A percentile compares a stretch with the other conserved stretches of the same genome.
These are phyloP conservation scores for Heliconius hermathena DNA, from an alignment of 1,140 invertebrate genomes.

Conservation along the genomic window DNA sequence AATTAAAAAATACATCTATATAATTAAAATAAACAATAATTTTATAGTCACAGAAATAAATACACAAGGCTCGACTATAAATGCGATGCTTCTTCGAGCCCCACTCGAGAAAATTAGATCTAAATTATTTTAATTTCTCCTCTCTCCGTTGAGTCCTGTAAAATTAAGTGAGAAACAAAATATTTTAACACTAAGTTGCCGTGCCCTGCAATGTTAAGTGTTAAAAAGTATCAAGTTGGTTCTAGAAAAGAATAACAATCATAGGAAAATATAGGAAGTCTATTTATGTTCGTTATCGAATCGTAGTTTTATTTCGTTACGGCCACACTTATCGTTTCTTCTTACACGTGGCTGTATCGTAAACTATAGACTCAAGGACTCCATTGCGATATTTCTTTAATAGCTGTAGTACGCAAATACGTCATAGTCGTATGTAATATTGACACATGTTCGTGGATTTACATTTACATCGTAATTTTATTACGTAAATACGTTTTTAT, in stretches of 20 bases:
- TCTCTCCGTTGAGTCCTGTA: too few species aligned
- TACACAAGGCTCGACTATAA: too few species aligned
- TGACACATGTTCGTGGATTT: not conserved
- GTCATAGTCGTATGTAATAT: not conserved
- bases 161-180: not conserved
- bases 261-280: not conserved
- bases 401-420: not conserved
- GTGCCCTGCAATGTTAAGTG: too few species aligned
- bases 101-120: too few species aligned
- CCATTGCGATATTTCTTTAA: not conserved
- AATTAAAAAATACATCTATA: too few species aligned
- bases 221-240: too few species aligned
- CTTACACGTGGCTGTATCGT: not conserved
- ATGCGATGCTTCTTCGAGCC: too few species aligned
- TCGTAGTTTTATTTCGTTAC: conserved; percentile 12
- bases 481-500: not conserved
- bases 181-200: not conserved
- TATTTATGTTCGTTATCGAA: not conserved
- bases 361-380: not conserved
- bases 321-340: conserved; percentile 5
- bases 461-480: not conserved
- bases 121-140: too few species aligned
- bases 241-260: too few species aligned
- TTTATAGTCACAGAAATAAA: too few species aligned
- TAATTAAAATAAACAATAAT: too few species aligned